Percentiles rank a stretch among this genome's conserved stretches.
Conservation (phyloP, 1,140 invertebrate species). For the Acromyrmex charruanus region DNA sequence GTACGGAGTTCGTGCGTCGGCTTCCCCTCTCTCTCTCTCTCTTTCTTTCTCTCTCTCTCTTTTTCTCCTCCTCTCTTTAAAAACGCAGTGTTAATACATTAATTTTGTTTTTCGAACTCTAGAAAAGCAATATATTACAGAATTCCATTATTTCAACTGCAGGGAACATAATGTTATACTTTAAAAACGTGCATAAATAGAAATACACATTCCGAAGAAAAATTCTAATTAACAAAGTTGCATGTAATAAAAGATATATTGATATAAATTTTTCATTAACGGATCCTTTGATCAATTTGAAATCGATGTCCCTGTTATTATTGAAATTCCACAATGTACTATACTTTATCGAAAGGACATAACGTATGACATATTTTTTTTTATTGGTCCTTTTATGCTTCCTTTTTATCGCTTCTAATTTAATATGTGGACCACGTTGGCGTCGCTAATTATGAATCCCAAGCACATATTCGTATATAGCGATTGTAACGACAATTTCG, state of each 20-base stretch:
- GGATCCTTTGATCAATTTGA: not conserved
- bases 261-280: not conserved
- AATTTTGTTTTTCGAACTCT: not conserved
- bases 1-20: not conserved
- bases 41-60: not conserved
- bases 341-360: not conserved
- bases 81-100: conserved; percentile 12
- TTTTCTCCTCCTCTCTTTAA: not conserved
- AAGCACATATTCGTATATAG: conserved; percentile 27
- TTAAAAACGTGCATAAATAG: not conserved
- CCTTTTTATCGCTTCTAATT: conserved; percentile 23
- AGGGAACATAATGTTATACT: not conserved
- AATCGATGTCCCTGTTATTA: not conserved
- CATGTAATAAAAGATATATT: not conserved
- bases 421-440: conserved; percentile 42
- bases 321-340: not conserved
- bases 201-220: not conserved
- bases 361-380: not conserved
- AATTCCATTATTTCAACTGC: not conserved
- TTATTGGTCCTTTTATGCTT: conserved; percentile 4
- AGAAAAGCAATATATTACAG: not conserved
- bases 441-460: conserved; percentile 22
- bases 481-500: conserved; percentile 43
- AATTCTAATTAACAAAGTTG: not conserved
- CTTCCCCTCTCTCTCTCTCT: not conserved